Conservation (phyloP, 1,140 invertebrate genomes). For the Hylaeus anthracinus region DNA sequence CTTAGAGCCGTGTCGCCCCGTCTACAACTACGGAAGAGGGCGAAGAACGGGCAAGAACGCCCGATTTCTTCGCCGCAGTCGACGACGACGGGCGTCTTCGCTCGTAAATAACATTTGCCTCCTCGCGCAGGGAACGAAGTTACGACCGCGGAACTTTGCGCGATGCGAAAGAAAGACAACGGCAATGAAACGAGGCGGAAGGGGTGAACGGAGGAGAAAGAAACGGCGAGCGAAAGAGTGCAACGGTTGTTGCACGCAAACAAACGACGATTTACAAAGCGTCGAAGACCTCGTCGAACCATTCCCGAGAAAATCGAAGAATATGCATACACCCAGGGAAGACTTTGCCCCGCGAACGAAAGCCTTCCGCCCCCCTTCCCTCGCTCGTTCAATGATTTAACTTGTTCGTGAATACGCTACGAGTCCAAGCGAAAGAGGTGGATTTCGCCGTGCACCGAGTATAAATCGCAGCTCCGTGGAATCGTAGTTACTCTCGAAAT, state of each 20-base stretch:
- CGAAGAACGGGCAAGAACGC: background rate
- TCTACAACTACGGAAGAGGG: slow-evolving; percentile 7
- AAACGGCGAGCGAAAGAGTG: slow-evolving; percentile 27
- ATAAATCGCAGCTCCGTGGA: background rate
- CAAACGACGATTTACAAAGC: slow-evolving; percentile 56
- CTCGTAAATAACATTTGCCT: slow-evolving; percentile 71
- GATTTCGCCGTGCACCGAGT: background rate
- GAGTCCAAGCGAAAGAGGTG: background rate
- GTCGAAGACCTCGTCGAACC: slow-evolving; percentile 36
- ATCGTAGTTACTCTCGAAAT: background rate
- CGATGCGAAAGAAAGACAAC: slow-evolving; percentile 25
- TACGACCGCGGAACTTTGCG: slow-evolving; percentile 62
- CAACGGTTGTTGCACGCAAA: slow-evolving; percentile 31
- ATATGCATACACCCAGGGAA: slow-evolving; percentile 10
- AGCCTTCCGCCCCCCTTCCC: background rate
- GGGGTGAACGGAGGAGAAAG: slow-evolving; percentile 14
- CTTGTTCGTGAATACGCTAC: background rate
- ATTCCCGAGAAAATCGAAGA: slow-evolving; percentile 12
- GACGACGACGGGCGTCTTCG: slow-evolving; percentile 51
- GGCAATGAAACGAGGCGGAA: too few relatives aligned
- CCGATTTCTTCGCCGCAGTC: background rate
- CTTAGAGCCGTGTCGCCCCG: slow-evolving; percentile 36
- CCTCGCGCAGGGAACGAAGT: slow-evolving; percentile 58
- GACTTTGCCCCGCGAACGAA: background rate
- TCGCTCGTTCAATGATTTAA: background rate